Conservation (phyloP, 2,113 vertebrate species). For the Solenodon paradoxus region DNA sequence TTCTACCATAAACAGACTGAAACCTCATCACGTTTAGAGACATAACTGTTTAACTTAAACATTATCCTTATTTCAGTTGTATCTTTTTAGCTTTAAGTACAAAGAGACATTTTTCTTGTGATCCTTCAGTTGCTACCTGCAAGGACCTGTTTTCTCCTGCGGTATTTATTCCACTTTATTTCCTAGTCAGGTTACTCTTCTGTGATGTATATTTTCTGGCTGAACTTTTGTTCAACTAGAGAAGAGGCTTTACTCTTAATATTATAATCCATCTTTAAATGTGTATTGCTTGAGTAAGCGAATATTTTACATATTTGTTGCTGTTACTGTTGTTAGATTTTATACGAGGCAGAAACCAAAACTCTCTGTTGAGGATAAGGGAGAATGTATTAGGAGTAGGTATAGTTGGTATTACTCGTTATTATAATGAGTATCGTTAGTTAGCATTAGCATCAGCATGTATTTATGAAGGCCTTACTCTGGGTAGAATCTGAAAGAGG, state of each 20-base stretch:
- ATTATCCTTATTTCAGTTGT: background rate
- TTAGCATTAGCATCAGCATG: background rate
- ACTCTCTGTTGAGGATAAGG: background rate
- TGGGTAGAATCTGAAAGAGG: background rate
- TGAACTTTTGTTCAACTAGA: conserved; percentile 21
- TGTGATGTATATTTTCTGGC: background rate
- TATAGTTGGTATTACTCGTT: background rate
- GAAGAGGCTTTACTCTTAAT: background rate
- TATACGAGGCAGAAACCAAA: background rate
- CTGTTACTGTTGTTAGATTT: background rate
- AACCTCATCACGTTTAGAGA: background rate
- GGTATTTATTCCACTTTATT: background rate
- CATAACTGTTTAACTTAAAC: conserved; percentile 18
- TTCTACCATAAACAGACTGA: conserved; percentile 2
- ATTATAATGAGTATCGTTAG: background rate
- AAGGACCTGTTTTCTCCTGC: background rate
- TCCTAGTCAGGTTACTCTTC: background rate
- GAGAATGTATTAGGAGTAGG: background rate
- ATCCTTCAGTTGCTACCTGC: background rate
- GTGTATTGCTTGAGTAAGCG: background rate
- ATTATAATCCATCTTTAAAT: background rate
- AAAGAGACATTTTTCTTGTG: conserved; percentile 34
- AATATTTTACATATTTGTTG: background rate
- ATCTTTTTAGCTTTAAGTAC: background rate
- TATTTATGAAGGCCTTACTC: background rate